phyloP scores from a whole-genome alignment of 92 coral and sea anemone species.

The Phenganax marumi region DNA sequence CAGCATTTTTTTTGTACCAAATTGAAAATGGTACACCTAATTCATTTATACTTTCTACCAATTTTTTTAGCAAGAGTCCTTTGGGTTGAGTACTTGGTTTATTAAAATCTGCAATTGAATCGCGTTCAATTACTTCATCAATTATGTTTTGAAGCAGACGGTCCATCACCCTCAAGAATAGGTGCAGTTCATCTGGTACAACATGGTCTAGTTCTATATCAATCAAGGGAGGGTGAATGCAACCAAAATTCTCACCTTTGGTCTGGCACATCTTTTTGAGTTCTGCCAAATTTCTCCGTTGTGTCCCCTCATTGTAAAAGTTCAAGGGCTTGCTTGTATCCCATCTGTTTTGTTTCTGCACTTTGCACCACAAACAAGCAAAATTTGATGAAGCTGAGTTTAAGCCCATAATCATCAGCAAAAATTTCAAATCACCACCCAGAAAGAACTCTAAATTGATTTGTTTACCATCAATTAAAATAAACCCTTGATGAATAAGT shows the following conservation, averaged over 20 bases:
- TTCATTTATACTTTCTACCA: conserved; percentile 47
- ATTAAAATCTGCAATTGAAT: conserved; percentile 47
- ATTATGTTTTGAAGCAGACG: no score
- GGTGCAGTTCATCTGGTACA: conserved; percentile 66
- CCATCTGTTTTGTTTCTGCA: no score
- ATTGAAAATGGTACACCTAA: conserved; percentile 27
- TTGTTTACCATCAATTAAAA: conserved; percentile 47
- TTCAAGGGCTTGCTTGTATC: conserved; percentile 34
- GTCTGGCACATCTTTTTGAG: conserved; percentile 13
- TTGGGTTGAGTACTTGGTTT: conserved; percentile 38
- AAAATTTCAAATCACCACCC: no score
- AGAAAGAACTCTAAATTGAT: conserved; percentile 41
- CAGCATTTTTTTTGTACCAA: conserved; percentile 23
- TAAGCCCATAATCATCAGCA: no score
- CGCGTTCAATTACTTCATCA: conserved; percentile 56
- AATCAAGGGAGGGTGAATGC: conserved; percentile 50
- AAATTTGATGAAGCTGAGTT: no score
- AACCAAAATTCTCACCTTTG: conserved; percentile 37
- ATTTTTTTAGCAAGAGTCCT: conserved; percentile 13
- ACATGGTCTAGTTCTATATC: conserved; percentile 45
- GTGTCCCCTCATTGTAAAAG: conserved; percentile 38
- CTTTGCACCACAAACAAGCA: no score
- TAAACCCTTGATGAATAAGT: conserved; percentile 26
- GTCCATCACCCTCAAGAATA: conserved; percentile 53
- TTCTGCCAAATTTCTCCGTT: conserved; percentile 37